These are phyloP conservation scores for Drosophila repleta DNA, from an alignment of 1,140 invertebrate species.

Conservation along the genomic window DNA sequence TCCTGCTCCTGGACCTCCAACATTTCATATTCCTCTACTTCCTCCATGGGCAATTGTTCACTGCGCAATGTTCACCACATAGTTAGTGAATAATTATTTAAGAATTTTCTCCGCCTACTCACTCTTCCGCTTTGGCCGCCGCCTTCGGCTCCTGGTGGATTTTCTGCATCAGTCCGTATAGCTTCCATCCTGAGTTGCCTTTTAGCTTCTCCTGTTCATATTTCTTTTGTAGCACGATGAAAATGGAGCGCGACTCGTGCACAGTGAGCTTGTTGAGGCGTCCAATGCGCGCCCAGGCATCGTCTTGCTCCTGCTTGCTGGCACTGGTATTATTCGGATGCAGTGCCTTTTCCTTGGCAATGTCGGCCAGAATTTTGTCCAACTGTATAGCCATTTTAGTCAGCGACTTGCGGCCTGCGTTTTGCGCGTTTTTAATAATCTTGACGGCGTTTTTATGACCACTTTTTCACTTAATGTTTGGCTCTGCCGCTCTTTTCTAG, in stretches of 20 bases:
- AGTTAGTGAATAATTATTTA: background rate
- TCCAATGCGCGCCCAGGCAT: conserved; percentile 76
- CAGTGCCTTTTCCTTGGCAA: conserved; percentile 72
- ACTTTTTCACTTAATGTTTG: conserved; percentile 37
- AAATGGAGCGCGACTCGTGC: conserved; percentile 80
- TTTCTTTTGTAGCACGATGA: conserved; percentile 80
- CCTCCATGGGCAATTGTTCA: conserved; percentile 64
- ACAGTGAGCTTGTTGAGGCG: conserved; percentile 78
- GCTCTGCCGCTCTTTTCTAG: conserved; percentile 48
- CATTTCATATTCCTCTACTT: conserved; percentile 80
- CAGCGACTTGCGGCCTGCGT: conserved; percentile 60
- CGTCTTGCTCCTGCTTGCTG: conserved; percentile 75
- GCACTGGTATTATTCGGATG: conserved; percentile 74
- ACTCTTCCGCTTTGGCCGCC: conserved; percentile 64
- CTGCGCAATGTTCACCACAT: conserved; percentile 24
- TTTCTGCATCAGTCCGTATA: conserved; percentile 76
- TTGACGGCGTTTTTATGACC: conserved; percentile 57
- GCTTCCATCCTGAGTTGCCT: conserved; percentile 72
- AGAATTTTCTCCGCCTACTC: background rate
- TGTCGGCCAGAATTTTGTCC: conserved; percentile 78
- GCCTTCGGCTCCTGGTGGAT: conserved; percentile 71
- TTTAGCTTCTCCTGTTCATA: conserved; percentile 78
- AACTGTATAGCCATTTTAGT: conserved; percentile 80
- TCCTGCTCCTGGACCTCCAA: conserved; percentile 76
- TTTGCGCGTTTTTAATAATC: conserved; percentile 64